Base-by-base conservation (phyloP, 2,888 invertebrate genomes). In the Sialis lutaria region DNA sequence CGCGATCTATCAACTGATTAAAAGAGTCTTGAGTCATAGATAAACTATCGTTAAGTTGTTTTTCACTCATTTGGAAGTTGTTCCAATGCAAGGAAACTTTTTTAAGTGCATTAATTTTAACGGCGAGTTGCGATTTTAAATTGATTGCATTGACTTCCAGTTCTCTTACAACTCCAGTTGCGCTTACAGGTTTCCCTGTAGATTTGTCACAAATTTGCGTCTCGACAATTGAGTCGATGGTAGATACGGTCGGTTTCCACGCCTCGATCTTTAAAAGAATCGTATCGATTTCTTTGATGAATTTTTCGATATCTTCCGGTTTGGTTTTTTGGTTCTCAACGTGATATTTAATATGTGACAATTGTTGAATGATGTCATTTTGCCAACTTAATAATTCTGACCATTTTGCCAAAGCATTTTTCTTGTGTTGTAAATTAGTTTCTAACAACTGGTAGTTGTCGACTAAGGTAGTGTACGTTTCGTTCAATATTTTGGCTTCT, bases 321-420 rank as follows among this genome's bases (percentile, higher is more conserved):
- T 72, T 73, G 1, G 79, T 73, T 60, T 84, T 84, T 7, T 81
- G 77, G 31, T 81, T 81, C 49, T 86, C 84, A 6, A 83, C 68
- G 60, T 86, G 83, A 56, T 86, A 84, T 56, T 86, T 82, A 50
- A 85, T 74, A 55, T 89, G 86, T 44, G 78, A 77, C 41, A 90
- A 63, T 59, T 85, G 87, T 54, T 83, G 83, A 52, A 77, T 77
- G 1, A 82, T 78, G 53, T 88, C 87, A 46, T 81, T 78, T 54
- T 83, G 79, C 83, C 87, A 88, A 55, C 79, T 82, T 6, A 87
- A 64, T 31, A 91, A 70, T 55, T 88, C 87, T 0, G 77, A 77
- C 88, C 91, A 89, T 57, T 83, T 84, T 58, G 87, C 82, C 31
- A 90, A 62, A 4, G 79, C 73, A 0, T 69, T 69, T 60, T 83